Conservation (phyloP, 2,113 vertebrate genomes). For the Varanus komodoensis region DNA sequence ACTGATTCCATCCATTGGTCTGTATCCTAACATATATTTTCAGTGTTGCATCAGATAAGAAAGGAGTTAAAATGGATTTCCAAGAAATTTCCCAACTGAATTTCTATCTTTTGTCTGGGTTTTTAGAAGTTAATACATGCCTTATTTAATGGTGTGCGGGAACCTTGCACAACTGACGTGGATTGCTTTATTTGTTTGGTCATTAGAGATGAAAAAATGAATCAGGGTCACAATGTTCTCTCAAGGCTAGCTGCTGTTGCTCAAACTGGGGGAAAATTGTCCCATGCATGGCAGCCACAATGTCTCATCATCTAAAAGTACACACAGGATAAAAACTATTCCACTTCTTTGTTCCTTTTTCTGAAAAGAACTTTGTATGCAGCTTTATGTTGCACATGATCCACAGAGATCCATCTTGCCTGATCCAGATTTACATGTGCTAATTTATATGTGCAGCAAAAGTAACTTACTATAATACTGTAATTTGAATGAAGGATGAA, state of each 20-base stretch:
- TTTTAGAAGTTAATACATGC: neutral
- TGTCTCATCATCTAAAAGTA: neutral
- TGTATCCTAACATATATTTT: neutral
- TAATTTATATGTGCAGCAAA: no score
- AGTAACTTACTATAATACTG: no score
- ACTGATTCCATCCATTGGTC: neutral
- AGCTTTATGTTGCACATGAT: neutral
- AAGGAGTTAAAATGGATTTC: constrained; percentile 4
- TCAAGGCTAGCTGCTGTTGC: neutral
- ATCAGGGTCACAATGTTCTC: neutral
- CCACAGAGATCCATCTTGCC: no score
- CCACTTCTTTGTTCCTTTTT: neutral
- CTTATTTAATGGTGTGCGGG: neutral
- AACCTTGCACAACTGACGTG: neutral
- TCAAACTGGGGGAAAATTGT: neutral
- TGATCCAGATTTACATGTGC: no score
- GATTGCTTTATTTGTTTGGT: neutral
- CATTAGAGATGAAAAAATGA: neutral
- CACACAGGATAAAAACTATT: neutral
- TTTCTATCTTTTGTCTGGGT: constrained; percentile 6
- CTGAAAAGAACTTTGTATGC: neutral
- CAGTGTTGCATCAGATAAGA: neutral
- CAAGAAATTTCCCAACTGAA: neutral
- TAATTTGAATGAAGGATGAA: no score
- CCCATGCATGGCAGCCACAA: neutral